Evolutionary conservation across 2,888 invertebrate species (phyloP), one percentile per base, ranked within the genome.

Genomic region (Heliconius ethilla): DNA sequence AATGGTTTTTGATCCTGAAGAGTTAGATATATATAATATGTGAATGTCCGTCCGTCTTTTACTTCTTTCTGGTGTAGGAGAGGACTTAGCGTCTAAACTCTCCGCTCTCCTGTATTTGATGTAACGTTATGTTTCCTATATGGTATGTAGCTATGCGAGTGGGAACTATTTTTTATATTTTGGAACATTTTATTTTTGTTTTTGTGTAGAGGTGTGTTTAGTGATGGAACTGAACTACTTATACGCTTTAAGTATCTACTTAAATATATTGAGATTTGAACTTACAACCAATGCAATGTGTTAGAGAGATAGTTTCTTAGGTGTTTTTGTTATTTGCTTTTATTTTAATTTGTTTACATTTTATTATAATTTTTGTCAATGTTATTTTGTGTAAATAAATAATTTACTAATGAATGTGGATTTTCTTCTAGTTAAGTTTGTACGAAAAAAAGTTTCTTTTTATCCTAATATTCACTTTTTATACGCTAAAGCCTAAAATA

Each of bases 401-500:
- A 6, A 2, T 51, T 18, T 18, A 45, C 6, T 2, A 45, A 15
- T 45, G 22, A 55, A 22, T 55, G 9, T 55, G 55, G 18, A 9
- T 55, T 55, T 2, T 22, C 55, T 51, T 51, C 6, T 0, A 51
- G 2, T 51, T 51, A 51, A 51, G 6, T 18, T 51, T 51, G 18
- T 51, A 51, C 15, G 45, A 18, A 51, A 51, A 45, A 51, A 51
- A 33, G 7, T 4, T 63, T 15, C 1, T 63, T 27, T 63, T 27
- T 33, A 33, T 29, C 2, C 33, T 4, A 9, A 67, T 22, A n/a
- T 25, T 63, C 2, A 25, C 37, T 22, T 67, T 25, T 67, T n/a
- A 40, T n/a, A 67, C n/a, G 37, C 67, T 11, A 67, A 67, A 37
- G 37, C 13, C n/a, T n/a, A n/a, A 37, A 67, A 67, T n/a, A 40